Evolutionary conservation across 2,113 vertebrate genomes (phyloP).

Genomic region (Anguilla japonica): DNA sequence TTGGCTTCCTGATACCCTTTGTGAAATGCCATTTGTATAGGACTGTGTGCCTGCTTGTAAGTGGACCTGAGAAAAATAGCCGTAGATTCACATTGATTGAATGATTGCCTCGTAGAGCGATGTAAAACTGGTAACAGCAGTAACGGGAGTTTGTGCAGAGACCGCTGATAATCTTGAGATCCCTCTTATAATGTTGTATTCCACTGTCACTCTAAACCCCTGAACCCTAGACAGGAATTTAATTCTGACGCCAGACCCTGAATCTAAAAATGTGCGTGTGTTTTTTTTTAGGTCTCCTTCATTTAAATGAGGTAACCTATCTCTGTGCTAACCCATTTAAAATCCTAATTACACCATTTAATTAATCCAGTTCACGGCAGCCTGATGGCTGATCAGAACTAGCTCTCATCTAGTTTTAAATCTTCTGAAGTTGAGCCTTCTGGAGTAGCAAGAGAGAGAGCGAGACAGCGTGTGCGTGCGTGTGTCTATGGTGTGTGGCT

Average conservation of each 20-base stretch:
- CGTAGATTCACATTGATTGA: too few relatives aligned
- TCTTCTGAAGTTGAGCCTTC: not conserved
- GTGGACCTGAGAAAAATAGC: too few relatives aligned
- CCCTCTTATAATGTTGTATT: too few relatives aligned
- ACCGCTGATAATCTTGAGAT: too few relatives aligned
- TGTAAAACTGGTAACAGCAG: too few relatives aligned
- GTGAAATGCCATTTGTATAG: too few relatives aligned
- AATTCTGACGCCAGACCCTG: not conserved
- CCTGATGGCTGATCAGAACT: not conserved
- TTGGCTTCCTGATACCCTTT: too few relatives aligned
- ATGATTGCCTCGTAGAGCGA: too few relatives aligned
- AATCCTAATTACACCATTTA: slow-evolving; percentile 1
- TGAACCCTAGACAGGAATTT: not conserved
- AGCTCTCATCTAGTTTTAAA: too few relatives aligned
- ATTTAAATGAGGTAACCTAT: not conserved
- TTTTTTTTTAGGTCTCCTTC: slow-evolving; percentile 14
- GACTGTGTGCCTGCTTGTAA: not conserved
- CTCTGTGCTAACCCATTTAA: not conserved
- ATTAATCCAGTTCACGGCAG: not conserved
- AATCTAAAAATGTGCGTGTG: not conserved
- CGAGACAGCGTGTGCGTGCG: too few relatives aligned
- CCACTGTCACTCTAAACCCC: not conserved
- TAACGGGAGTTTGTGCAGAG: too few relatives aligned
- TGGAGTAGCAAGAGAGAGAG: not conserved
- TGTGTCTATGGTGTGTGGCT: too few relatives aligned